These are phyloP conservation scores for Panopea generosa DNA, from an alignment of 2,888 invertebrate species.

Conservation along the genomic window DNA sequence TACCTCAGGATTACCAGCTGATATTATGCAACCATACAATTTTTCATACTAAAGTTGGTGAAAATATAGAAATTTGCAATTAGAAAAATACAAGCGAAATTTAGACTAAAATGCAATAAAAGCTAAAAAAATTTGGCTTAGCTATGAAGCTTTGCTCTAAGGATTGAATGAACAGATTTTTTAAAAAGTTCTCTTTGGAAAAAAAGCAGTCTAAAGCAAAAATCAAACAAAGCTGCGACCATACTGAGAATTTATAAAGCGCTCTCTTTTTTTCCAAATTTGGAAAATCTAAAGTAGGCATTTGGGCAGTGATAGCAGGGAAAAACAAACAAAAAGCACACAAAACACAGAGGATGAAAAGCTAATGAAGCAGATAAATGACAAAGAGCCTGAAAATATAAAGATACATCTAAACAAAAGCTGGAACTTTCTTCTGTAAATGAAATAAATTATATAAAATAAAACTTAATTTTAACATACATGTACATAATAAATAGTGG, in stretches of 20 bases:
- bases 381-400: neutral
- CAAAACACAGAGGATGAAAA: conserved; percentile 16
- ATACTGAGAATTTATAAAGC: conserved; percentile 31
- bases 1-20: conserved; percentile 96
- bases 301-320: conserved; percentile 67
- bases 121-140: no score
- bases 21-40: conserved; percentile 92
- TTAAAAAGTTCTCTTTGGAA: conserved; percentile 24
- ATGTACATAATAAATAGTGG: no score
- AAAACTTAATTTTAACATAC: no score
- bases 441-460: no score
- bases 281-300: conserved; percentile 25
- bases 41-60: neutral
- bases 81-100: conserved; percentile 25
- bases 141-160: conserved; percentile 62
- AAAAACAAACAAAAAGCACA: conserved; percentile 21
- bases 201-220: conserved; percentile 57
- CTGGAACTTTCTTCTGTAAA: no score
- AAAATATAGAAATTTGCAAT: conserved; percentile 7
- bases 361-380: conserved; percentile 3
- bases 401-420: neutral
- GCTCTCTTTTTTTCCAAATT: conserved; percentile 14
- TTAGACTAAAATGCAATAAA: no score
- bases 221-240: conserved; percentile 37
- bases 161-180: conserved; percentile 27